Percentiles rank a stretch among this genome's conserved stretches.
These are phyloP conservation scores for Aegithalos caudatus DNA, from an alignment of 2,113 vertebrate species.

Conservation along the genomic window DNA sequence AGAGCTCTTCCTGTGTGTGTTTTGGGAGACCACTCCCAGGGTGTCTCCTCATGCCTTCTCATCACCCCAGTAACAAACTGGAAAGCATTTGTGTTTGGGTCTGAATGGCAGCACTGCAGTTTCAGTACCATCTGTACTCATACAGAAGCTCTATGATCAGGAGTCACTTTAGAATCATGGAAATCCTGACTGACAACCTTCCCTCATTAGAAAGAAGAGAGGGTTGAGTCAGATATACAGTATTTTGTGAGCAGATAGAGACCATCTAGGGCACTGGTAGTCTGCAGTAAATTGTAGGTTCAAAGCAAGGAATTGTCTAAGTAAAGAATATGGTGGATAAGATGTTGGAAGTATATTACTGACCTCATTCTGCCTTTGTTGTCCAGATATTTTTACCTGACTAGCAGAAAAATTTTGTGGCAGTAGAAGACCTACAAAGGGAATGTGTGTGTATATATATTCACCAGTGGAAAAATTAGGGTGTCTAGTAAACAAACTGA, in stretches of 20 bases:
- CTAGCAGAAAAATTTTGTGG: neutral
- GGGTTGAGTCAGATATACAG: neutral
- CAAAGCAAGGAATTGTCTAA: neutral
- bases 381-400: neutral
- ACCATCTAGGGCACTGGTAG: neutral
- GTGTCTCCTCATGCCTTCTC: neutral
- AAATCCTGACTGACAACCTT: neutral
- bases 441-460: fast-evolving
- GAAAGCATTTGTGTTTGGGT: neutral
- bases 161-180: neutral
- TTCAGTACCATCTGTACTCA: neutral
- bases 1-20: neutral
- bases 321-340: neutral
- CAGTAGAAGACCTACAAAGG: neutral
- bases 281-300: neutral
- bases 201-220: neutral
- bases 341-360: neutral
- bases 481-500: neutral
- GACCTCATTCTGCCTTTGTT: neutral
- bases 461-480: neutral
- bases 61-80: neutral
- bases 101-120: neutral
- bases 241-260: neutral
- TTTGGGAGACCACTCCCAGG: neutral
- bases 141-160: neutral